These are phyloP conservation scores for Cheilosia vulpina DNA, from an alignment of 2,888 invertebrate species.

Conservation along the genomic window DNA sequence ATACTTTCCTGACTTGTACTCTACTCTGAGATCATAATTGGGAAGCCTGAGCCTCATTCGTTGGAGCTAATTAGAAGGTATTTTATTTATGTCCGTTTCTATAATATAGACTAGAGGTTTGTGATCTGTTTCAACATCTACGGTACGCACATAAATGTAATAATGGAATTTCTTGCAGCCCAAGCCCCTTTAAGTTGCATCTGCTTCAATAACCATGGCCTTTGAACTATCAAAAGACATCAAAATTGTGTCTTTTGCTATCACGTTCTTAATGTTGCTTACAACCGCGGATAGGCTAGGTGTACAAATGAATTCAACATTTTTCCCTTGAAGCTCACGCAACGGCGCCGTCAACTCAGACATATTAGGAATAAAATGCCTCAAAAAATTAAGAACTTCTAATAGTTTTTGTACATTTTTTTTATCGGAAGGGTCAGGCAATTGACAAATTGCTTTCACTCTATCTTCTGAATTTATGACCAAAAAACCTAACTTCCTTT, in stretches of 20 bases:
- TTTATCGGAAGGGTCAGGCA: no score
- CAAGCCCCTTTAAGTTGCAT: background rate
- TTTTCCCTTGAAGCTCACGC: background rate
- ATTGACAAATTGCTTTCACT: no score
- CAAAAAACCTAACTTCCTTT: no score
- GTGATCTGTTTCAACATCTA: background rate
- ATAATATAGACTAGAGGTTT: background rate
- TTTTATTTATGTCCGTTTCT: background rate
- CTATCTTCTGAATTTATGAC: no score
- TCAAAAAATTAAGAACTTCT: no score
- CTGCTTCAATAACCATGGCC: background rate
- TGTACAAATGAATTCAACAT: background rate
- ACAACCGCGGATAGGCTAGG: background rate
- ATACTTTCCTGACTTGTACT: no score
- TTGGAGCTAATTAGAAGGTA: background rate
- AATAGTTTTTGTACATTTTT: no score
- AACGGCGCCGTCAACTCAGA: background rate
- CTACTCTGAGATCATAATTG: background rate
- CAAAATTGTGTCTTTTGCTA: background rate
- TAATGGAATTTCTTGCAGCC: no score
- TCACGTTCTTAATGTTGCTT: background rate
- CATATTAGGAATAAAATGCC: background rate
- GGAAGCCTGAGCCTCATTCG: background rate
- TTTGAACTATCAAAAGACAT: background rate
- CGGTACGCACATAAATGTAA: background rate